Evolutionary conservation across 2,888 invertebrate genomes (phyloP).

Genomic region (Therioaphis trifolii): DNA sequence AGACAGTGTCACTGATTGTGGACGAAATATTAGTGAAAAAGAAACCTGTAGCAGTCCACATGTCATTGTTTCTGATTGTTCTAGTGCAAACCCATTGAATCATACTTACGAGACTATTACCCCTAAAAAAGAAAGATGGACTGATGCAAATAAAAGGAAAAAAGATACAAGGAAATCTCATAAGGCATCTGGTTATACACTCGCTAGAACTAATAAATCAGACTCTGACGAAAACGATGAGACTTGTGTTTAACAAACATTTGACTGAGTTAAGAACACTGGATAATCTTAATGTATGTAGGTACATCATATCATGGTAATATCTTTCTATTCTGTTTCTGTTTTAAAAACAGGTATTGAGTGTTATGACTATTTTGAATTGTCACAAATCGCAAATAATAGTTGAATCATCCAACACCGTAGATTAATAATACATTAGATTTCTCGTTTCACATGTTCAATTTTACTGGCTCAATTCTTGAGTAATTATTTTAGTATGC

Average conservation of each 20-base stretch:
- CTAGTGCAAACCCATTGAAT: conserved; percentile 57
- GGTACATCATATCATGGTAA: background rate
- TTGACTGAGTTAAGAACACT: conserved; percentile 1
- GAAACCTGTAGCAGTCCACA: conserved; percentile 65
- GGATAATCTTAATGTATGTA: background rate
- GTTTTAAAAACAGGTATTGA: background rate
- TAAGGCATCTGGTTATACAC: conserved; percentile 40
- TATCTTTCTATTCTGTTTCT: background rate
- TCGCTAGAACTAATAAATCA: conserved; percentile 52
- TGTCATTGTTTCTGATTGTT: conserved; percentile 56
- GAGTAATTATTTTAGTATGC: background rate
- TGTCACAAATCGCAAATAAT: conserved; percentile 4
- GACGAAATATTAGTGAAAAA: conserved; percentile 65
- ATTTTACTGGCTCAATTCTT: background rate
- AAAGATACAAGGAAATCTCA: conserved; percentile 46
- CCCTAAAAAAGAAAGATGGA: conserved; percentile 49
- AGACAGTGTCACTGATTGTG: conserved; percentile 65
- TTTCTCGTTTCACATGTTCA: background rate
- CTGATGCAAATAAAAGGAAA: conserved; percentile 51
- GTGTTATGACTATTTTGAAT: background rate
- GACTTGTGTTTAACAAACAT: conserved; percentile 52
- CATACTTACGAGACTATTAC: conserved; percentile 56
- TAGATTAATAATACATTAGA: background rate
- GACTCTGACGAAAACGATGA: conserved; percentile 57
- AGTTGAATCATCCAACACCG: background rate